Conservation (phyloP, 1,140 invertebrate species). For the Colletes latitarsis region DNA sequence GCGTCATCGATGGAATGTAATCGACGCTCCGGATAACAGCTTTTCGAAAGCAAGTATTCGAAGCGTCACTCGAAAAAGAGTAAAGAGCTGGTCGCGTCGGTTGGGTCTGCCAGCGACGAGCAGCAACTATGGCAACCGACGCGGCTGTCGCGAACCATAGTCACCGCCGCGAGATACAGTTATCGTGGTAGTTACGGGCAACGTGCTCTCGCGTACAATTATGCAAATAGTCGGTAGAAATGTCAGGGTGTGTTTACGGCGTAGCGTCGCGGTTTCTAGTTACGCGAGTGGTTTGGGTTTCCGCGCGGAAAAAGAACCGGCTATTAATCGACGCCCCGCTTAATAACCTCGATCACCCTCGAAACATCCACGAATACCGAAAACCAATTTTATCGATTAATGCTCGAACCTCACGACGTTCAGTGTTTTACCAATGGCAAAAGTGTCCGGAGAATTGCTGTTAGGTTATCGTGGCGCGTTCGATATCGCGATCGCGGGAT, state of each 20-base stretch:
- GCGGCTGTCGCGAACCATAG: background rate
- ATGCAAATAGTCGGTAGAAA: slow-evolving; percentile 43
- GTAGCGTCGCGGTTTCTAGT: background rate
- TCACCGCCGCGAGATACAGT: slow-evolving; percentile 24
- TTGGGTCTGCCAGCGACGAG: background rate
- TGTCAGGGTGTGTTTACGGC: slow-evolving; percentile 24
- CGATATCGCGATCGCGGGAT: too few species aligned
- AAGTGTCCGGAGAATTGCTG: too few species aligned
- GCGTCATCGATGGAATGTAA: background rate
- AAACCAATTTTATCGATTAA: slow-evolving; percentile 12
- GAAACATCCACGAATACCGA: background rate
- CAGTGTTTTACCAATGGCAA: too few species aligned
- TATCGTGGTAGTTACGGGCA: slow-evolving; percentile 35
- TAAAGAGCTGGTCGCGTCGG: too few species aligned
- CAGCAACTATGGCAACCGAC: background rate
- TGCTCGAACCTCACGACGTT: background rate
- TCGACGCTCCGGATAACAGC: background rate
- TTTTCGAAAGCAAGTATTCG: too few species aligned
- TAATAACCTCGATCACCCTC: slow-evolving; percentile 19
- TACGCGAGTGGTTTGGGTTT: background rate
- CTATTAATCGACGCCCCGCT: slow-evolving; percentile 20
- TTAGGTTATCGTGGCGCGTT: too few species aligned
- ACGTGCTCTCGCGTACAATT: slow-evolving; percentile 26
- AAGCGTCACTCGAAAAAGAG: too few species aligned
- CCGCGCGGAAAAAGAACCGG: background rate